Evolutionary conservation across 2,797 vertebrate species (phyloP).

Genomic region (Lepus oiostolus): DNA sequence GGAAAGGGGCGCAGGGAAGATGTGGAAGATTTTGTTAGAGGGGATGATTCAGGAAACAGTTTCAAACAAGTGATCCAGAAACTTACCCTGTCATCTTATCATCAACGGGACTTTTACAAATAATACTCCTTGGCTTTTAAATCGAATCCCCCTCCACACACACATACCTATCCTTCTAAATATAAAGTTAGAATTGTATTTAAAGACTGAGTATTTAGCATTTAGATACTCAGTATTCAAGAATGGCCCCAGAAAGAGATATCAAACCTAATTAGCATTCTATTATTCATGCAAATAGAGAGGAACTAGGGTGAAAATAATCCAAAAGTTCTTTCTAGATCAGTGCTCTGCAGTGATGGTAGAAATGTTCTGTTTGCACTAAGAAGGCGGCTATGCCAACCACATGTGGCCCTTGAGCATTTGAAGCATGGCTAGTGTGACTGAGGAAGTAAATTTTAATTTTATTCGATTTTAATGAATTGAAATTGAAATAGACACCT

Average conservation of each 20-base stretch:
- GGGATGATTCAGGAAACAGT: not conserved
- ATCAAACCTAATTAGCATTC: not conserved
- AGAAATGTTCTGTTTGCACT: not conserved
- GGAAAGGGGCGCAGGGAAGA: not conserved
- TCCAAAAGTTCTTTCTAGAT: not conserved
- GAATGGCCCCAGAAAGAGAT: not conserved
- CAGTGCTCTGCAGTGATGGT: not conserved
- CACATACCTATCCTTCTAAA: not conserved
- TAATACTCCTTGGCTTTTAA: constrained; percentile 17
- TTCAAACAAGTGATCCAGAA: constrained; percentile 34
- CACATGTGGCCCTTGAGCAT: not conserved
- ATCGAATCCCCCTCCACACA: not conserved
- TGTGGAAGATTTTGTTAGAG: not conserved
- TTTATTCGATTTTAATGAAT: not conserved
- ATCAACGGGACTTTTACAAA: constrained; percentile 8
- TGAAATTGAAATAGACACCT: not conserved
- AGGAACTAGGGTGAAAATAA: not conserved
- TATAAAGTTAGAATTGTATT: constrained; percentile 49
- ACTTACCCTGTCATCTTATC: not conserved
- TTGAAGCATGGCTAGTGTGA: not conserved
- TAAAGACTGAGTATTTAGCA: constrained; percentile 8
- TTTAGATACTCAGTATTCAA: not conserved
- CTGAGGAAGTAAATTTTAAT: not conserved
- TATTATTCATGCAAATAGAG: not conserved
- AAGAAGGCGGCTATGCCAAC: not conserved